Base-by-base conservation (phyloP, 35 echinoderm and acorn worm genomes). In the Anneissia japonica region DNA sequence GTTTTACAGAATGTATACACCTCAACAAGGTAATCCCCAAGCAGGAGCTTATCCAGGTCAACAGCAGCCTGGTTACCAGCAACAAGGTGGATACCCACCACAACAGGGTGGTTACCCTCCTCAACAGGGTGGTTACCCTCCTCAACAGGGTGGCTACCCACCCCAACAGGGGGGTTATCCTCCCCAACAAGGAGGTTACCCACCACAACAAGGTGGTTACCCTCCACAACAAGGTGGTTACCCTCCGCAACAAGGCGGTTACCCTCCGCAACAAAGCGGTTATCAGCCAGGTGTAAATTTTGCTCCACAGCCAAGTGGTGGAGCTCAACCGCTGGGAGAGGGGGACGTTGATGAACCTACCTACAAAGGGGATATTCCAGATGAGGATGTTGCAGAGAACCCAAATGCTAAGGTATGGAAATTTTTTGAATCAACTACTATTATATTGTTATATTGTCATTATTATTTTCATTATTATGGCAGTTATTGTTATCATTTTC, bases 311-410 rank as follows among this genome's bases (percentile, higher is more conserved):
- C 10, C 51, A 19, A 23, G 51, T 43, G 14, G 14, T 9, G 51
- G 51, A 2, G 51, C 51, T 19, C n/a, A n/a, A n/a, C 6, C 51
- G 2, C 6, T 64, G 19, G 10, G 10, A 2, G 51, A 26, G 11
- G 51, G 51, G 2, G 51, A 64, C 26, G 36, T 39, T 38, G 79
- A 81, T 40, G 38, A 35, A 19, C 34, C 79, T 37, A 37, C 79
- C 23, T 81, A 39, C 35, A 29, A 81, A 26, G 79, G 79, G 30
- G 79, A 81, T 21, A 40, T 81, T 38, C 79, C 79, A 39, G 13
- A 3, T 29, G 79, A 81, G 21, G 79, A 81, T 39, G 34, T 39
- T 4, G 79, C 35, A 3, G 79, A 81, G 23, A 81, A 81, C 38
- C 79, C 14, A 17, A 81, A 81, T 81, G 79, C 37, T 26, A 35